Base-by-base conservation (phyloP, 2,797 vertebrate species). In the Protosalanx chinensis region DNA sequence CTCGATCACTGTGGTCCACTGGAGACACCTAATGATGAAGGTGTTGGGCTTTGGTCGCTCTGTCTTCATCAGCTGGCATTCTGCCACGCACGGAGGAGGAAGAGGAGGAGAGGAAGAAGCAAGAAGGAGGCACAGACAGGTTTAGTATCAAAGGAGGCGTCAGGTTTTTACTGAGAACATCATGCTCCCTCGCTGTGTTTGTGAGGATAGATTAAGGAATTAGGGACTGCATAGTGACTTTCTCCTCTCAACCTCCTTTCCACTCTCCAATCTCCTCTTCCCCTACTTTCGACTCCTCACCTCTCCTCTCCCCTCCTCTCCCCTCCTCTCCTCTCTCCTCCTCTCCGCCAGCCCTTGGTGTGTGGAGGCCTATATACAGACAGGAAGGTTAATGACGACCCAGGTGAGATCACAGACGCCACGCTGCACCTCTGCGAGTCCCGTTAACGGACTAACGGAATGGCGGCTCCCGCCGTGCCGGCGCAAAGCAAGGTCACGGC, bases 61-160 rank as follows among this genome's bases (percentile, higher is more conserved):
- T 77, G 97, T 97, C 93, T 98, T 98, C 97, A 98, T 98, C 88
- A 98, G 89, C 70, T 98, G 97, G 88, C 97, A 98, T 96, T 98
- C 96, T 98, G 85, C 84, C 87, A 90, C 27, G 82, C 57, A 64
- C 15, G 20, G 15, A 64, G n/a, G 63, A n/a, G 51, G 51, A 56
- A 16, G 51, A 56, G 51, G 51, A 6, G 51, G 51, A n/a, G 41
- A 5, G 12, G 41, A 46, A 46, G 51, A 16, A 56, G 51, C 51
- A 6, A n/a, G 16, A 10, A 56, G 51, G 51, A 56, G 51, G 51
- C 18, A n/a, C 51, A 56, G 6, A 56, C 1, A 56, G 15, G 51
- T 56, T 56, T 56, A 56, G 51, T 56, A 16, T 56, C 15, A n/a
- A 7, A 56, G 51, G 51, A 16, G 51, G 51, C 51, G 18, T 5